phyloP scores from a whole-genome alignment of 2,888 invertebrate species.

The Epistrophella euchroma region DNA sequence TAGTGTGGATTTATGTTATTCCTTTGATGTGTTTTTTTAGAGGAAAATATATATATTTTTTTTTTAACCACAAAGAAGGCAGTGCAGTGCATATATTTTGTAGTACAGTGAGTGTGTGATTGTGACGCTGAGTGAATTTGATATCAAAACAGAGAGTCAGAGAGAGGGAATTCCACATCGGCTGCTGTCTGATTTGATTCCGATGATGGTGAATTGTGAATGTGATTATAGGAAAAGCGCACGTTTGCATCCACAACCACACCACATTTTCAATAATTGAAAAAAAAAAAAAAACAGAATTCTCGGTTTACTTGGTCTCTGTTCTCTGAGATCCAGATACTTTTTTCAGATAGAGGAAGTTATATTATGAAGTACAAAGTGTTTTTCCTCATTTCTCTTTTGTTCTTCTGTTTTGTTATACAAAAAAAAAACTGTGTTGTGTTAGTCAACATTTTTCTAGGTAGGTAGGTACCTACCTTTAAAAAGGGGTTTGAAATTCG shows the following conservation, averaged over 20 bases:
- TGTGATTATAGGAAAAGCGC: neutral
- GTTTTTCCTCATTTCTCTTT: constrained; percentile 14
- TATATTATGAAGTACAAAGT: constrained; percentile 4
- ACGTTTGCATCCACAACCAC: neutral
- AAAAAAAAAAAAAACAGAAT: neutral
- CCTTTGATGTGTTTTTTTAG: constrained; percentile 3
- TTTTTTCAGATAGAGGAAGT: constrained; percentile 18
- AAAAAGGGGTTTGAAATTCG: neutral
- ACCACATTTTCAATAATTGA: neutral
- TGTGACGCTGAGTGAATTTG: constrained; percentile 14
- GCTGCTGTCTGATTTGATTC: neutral
- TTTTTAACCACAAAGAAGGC: neutral
- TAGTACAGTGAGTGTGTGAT: neutral
- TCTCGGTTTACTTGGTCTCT: neutral
- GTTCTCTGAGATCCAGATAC: constrained; percentile 13
- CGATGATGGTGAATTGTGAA: neutral
- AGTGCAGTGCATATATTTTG: too few relatives aligned
- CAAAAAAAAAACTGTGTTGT: neutral
- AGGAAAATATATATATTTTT: neutral
- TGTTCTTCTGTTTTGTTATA: neutral
- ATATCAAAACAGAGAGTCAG: constrained; percentile 72
- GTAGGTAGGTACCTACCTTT: too few relatives aligned
- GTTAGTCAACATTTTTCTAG: neutral
- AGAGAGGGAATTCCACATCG: constrained; percentile 53
- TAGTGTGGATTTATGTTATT: constrained; percentile 3